Percentiles rank a stretch among this genome's conserved stretches.
Evolutionary conservation across 2,888 invertebrate genomes (phyloP).

Genomic region (Catotricha subobsoleta): DNA sequence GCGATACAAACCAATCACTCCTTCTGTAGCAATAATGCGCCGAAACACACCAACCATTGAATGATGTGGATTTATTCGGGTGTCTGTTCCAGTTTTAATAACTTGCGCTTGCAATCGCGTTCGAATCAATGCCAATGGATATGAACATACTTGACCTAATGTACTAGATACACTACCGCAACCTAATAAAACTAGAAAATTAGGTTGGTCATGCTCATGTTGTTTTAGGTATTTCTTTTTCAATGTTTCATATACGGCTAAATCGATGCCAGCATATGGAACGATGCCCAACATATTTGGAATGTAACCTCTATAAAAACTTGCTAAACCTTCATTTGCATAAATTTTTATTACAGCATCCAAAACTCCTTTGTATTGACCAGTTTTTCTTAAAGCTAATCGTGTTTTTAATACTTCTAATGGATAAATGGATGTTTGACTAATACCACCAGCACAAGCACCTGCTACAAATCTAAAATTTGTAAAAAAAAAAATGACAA

Average conservation of each 20-base stretch:
- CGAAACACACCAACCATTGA: slow-evolving; percentile 65
- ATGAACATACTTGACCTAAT: slow-evolving; percentile 92
- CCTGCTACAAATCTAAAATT: slow-evolving; percentile 58
- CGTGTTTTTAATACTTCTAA: slow-evolving; percentile 96
- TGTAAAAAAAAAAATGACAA: too few relatives aligned
- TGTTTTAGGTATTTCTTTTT: slow-evolving; percentile 81
- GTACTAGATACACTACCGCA: slow-evolving; percentile 92
- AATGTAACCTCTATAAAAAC: slow-evolving; percentile 92
- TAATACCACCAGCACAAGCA: slow-evolving; percentile 84
- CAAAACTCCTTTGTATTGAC: slow-evolving; percentile 70
- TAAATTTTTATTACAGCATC: slow-evolving; percentile 87
- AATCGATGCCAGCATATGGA: slow-evolving; percentile 97
- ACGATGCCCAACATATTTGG: slow-evolving; percentile 95
- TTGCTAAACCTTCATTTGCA: slow-evolving; percentile 59
- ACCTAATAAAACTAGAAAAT: slow-evolving; percentile 68
- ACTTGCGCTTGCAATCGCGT: slow-evolving; percentile 92
- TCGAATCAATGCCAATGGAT: slow-evolving; percentile 88
- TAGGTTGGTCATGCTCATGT: slow-evolving; percentile 52
- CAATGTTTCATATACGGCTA: slow-evolving; percentile 94
- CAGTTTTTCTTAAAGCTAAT: slow-evolving; percentile 87
- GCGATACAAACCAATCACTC: slow-evolving; percentile 78
- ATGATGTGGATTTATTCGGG: slow-evolving; percentile 35
- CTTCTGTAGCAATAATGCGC: slow-evolving; percentile 73
- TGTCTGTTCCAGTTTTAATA: slow-evolving; percentile 21
- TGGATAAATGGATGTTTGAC: slow-evolving; percentile 94